A percentile compares a stretch with the other conserved stretches of the same genome.
phyloP scores from a whole-genome alignment of 2,888 invertebrate species.

The Tenthredo distinguenda region DNA sequence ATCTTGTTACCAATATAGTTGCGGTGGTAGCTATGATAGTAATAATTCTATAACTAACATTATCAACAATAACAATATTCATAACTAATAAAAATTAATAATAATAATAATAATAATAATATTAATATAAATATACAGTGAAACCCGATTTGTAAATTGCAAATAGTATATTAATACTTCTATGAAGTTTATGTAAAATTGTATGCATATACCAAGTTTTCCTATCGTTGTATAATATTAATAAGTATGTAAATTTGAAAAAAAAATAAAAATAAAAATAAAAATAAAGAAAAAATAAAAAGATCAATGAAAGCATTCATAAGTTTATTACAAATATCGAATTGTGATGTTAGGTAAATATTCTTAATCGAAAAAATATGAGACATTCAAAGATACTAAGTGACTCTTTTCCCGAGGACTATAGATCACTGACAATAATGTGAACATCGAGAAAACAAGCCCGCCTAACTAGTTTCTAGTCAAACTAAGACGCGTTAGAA shows the following conservation, averaged over 20 bases:
- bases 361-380: not conserved
- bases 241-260: not conserved
- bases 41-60: slow-evolving; percentile 11
- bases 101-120: slow-evolving; percentile 14
- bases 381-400: not conserved
- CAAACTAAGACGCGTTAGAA: not conserved
- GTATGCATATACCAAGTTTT: not conserved
- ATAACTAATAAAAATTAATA: slow-evolving; percentile 18
- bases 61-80: slow-evolving; percentile 25
- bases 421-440: not conserved
- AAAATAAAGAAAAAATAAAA: not conserved
- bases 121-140: slow-evolving; percentile 19
- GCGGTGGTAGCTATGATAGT: not conserved
- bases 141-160: slow-evolving; percentile 12
- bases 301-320: not conserved
- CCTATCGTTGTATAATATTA: not conserved
- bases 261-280: not conserved
- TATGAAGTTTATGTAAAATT: slow-evolving; percentile 3
- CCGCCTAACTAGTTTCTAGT: not conserved
- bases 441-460: not conserved
- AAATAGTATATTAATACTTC: not conserved
- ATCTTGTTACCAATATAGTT: not conserved
- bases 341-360: not conserved
- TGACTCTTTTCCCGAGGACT: not conserved
- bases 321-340: not conserved